These are phyloP conservation scores for Trisateles emortualis DNA, from an alignment of 2,888 invertebrate species.

Conservation along the genomic window DNA sequence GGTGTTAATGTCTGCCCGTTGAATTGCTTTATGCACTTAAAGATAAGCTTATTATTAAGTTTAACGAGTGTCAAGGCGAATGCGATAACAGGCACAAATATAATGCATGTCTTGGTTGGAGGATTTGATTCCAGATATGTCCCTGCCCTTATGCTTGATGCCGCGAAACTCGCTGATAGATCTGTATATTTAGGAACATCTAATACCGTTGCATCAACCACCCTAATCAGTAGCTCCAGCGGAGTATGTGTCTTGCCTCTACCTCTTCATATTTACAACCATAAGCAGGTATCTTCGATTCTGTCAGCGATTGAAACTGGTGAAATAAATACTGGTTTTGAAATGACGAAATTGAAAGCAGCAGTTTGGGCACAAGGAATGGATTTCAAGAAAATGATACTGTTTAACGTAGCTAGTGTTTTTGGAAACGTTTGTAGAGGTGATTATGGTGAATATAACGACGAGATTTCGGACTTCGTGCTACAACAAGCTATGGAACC, in stretches of 20 bases:
- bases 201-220: slow-evolving; percentile 56
- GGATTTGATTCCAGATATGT: slow-evolving; percentile 71
- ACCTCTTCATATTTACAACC: slow-evolving; percentile 71
- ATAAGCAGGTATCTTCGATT: slow-evolving; percentile 64
- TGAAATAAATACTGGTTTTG: slow-evolving; percentile 57
- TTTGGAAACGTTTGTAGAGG: slow-evolving; percentile 75
- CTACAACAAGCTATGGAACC: slow-evolving; percentile 63
- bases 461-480: slow-evolving; percentile 69
- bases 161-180: slow-evolving; percentile 65
- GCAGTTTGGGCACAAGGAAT: slow-evolving; percentile 79
- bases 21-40: slow-evolving; percentile 77
- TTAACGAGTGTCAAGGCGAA: slow-evolving; percentile 74
- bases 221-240: slow-evolving; percentile 67
- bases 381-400: slow-evolving; percentile 70
- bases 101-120: slow-evolving; percentile 71
- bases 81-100: slow-evolving; percentile 56
- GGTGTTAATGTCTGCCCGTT: slow-evolving; percentile 71
- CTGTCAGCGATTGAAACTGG: slow-evolving; percentile 70
- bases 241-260: slow-evolving; percentile 73
- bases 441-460: slow-evolving; percentile 68
- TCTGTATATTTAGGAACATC: slow-evolving; percentile 61
- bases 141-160: slow-evolving; percentile 68
- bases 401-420: slow-evolving; percentile 70
- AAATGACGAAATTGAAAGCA: slow-evolving; percentile 59
- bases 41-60: slow-evolving; percentile 75